Base-by-base conservation (phyloP, 2,888 invertebrate species). In the Lymantria dispar region DNA sequence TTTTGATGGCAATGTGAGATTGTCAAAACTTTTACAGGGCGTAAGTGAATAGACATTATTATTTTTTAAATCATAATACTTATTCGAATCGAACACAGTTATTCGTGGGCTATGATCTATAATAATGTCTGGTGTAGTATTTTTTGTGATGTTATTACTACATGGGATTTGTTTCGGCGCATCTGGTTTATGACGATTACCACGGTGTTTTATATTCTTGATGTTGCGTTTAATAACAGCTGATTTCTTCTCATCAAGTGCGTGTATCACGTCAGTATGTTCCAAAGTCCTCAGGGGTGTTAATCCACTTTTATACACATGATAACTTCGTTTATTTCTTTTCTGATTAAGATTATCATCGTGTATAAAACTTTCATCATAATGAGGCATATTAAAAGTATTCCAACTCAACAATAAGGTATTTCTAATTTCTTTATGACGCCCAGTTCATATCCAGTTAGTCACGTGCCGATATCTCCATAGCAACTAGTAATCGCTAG, bases 361-460 rank as follows among this genome's bases (percentile, higher is more conserved):
- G 47, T 85, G 72, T 55, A 92, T 87, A 69, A 92, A 92, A 70
- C 85, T 91, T 74, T 92, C 92, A 62, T 92, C 92, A 77, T 92
- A 92, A 72, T 92, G 85, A 58, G 92, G 92, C 91, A 92, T 92
- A 58, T 52, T 50, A 45, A 30, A 55, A 42, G 14, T 10, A 10
- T 10, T 33, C 33, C 1, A 8, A 10, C 10, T 10, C 10, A 33
- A 10, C 33, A 33, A 11, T 12, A 39, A 37, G 39, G 22, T 39
- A 41, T 56, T 52, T 52, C 48, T 12, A 58, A 50, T 60, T 57
- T 47, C 54, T 56, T 33, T 58, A 45, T 49, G 33, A 51, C 48
- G 47, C 44, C 50, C 54, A 13, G 54, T 56, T 62, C 54, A 50
- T 54, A 65, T 67, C 62, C 61, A 68, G 62, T 69, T 52, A 58